Evolutionary conservation across 2,888 invertebrate genomes (phyloP), one percentile per base, ranked within the genome.

Genomic region (Eilema depressum): DNA sequence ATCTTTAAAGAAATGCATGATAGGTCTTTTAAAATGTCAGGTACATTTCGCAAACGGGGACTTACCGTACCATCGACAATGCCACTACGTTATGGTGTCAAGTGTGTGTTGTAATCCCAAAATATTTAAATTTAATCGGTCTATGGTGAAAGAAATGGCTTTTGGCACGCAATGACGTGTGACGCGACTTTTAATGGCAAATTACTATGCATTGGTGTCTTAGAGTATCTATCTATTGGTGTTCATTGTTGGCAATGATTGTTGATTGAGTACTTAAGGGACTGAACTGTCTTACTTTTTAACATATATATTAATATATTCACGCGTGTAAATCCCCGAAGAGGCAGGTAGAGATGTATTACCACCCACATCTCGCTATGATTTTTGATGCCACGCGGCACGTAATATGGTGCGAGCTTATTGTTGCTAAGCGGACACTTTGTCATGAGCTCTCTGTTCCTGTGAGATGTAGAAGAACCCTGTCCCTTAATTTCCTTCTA

Each of bases 101-200:
- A 80, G 68, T 69, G 20, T 47, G 41, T 75, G 74, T 74, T 37
- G 80, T 61, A 79, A 70, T 72, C 56, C 72, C 68, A 75, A 71
- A 74, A 70, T 71, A 78, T 77, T 71, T 66, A 81, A 83, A 82
- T 70, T 67, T 63, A 79, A 82, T 83, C 76, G 73, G 70, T 67
- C 57, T 69, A 73, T 83, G 79, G 73, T 73, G 81, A 70, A 81
- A 77, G 57, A 73, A 68, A 75, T 68, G 28, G 70, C 67, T 63
- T 69, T 66, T 60, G 25, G 26, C 59, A 53, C 56, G 72, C 59
- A 72, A 68, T 53, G n/a, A 61, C 41, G 41, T 69, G 73, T 69
- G 70, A 30, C 59, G 41, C 64, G 79, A 63, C 57, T 75, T 30
- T 20, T 25, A 66, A 68, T 75, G 70, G 65, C 68, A 62, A 66